Percentiles rank a stretch among this genome's conserved stretches.
These are phyloP conservation scores for Isotomurus palustris DNA, from an alignment of 2,888 invertebrate species.

Conservation along the genomic window DNA sequence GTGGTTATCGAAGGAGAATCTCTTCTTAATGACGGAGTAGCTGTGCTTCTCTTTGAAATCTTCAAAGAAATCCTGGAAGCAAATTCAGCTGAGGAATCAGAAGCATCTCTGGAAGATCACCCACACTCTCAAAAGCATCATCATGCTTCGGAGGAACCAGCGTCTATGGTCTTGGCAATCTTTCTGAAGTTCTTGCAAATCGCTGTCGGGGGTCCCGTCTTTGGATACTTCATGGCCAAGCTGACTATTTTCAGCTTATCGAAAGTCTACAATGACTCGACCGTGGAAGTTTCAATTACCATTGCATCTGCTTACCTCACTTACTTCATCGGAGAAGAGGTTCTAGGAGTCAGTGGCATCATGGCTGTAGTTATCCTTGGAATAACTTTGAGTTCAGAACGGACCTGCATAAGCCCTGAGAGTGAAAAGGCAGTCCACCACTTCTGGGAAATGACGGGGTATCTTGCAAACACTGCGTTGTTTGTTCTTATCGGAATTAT, in stretches of 20 bases:
- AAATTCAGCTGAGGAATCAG: slow-evolving; percentile 8
- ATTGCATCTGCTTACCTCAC: slow-evolving; percentile 51
- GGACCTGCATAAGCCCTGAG: slow-evolving; percentile 52
- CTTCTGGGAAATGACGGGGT: slow-evolving; percentile 54
- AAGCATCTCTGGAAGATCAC: slow-evolving; percentile 8
- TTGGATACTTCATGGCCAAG: slow-evolving; percentile 50
- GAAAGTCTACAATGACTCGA: slow-evolving; percentile 51
- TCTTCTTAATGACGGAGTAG: slow-evolving; percentile 53
- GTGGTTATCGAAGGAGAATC: slow-evolving; percentile 54
- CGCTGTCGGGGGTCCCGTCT: slow-evolving; percentile 50
- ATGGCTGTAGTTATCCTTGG: slow-evolving; percentile 53
- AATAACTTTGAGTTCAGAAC: slow-evolving; percentile 50
- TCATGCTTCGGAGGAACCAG: too few species aligned
- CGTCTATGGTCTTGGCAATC: slow-evolving; percentile 12
- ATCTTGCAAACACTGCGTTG: slow-evolving; percentile 56
- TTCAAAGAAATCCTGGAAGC: slow-evolving; percentile 42
- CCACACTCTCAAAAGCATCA: too few species aligned
- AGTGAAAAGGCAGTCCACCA: slow-evolving; percentile 51
- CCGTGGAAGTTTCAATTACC: slow-evolving; percentile 52
- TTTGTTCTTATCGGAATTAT: slow-evolving; percentile 62
- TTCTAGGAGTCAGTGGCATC: slow-evolving; percentile 51
- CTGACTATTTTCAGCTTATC: slow-evolving; percentile 50
- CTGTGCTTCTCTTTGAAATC: slow-evolving; percentile 52
- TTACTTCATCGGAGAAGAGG: slow-evolving; percentile 49
- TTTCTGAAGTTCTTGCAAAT: slow-evolving; percentile 47